Evolutionary conservation across 2,113 vertebrate genomes (phyloP).

Genomic region (Alces alces): DNA sequence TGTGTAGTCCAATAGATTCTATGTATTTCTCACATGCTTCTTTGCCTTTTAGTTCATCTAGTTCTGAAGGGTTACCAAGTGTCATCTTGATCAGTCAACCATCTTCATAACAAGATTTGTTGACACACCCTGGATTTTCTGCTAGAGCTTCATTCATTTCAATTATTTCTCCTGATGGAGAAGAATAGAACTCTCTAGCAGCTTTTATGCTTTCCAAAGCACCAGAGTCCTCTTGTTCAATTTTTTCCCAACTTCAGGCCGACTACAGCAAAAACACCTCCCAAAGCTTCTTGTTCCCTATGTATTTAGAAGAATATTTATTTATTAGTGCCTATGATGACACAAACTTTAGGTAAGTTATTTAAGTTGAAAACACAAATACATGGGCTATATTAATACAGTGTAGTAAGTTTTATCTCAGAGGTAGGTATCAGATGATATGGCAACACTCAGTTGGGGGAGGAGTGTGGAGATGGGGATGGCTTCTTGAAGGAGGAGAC

Average conservation of each 20-base stretch:
- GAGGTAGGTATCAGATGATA: background rate
- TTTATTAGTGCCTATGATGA: background rate
- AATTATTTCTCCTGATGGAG: background rate
- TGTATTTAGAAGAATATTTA: background rate
- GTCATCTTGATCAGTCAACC: background rate
- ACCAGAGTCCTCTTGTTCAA: background rate
- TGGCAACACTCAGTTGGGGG: background rate
- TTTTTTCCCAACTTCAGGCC: background rate
- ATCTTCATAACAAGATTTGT: background rate
- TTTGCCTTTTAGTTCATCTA: background rate
- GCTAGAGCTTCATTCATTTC: background rate
- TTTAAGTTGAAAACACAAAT: background rate
- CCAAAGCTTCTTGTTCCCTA: background rate
- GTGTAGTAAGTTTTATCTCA: slow-evolving; percentile 11
- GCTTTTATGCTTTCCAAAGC: background rate
- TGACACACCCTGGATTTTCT: background rate
- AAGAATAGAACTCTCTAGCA: background rate
- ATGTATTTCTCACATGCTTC: background rate
- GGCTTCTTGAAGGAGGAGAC: background rate
- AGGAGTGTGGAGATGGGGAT: background rate
- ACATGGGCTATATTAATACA: background rate
- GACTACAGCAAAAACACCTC: background rate
- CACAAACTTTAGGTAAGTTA: background rate
- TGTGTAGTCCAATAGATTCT: background rate
- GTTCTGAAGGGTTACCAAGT: background rate